These are phyloP conservation scores for Palythoa heliodiscus DNA, from an alignment of 92 coral and sea anemone species.

Conservation along the genomic window DNA sequence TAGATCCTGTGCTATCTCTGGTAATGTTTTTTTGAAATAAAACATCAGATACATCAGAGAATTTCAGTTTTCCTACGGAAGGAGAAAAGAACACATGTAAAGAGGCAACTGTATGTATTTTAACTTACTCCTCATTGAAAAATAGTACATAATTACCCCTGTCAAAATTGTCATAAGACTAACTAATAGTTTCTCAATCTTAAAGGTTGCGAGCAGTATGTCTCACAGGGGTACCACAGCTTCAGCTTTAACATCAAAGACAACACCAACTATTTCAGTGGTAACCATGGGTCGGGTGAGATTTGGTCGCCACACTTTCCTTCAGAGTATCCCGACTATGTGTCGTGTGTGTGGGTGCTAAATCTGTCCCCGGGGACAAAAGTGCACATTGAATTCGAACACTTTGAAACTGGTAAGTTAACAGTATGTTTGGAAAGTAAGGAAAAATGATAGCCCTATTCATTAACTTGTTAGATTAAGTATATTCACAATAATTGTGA, in stretches of 20 bases:
- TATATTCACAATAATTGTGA: too few species aligned
- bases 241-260: neutral
- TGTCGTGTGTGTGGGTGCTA: constrained; percentile 77
- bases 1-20: too few species aligned
- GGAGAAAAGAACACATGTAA: too few species aligned
- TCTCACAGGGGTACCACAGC: neutral
- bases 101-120: too few species aligned
- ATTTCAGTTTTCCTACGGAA: too few species aligned
- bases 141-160: too few species aligned
- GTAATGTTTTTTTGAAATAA: too few species aligned
- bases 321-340: constrained; percentile 46
- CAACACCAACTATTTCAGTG: constrained; percentile 61
- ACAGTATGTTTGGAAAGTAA: neutral
- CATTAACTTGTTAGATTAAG: too few species aligned
- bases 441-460: too few species aligned
- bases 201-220: constrained; percentile 60
- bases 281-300: constrained; percentile 67
- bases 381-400: constrained; percentile 59
- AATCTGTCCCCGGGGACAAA: constrained; percentile 57
- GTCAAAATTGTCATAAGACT: neutral
- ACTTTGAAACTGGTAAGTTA: constrained; percentile 68
- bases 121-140: too few species aligned
- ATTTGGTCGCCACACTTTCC: constrained; percentile 76
- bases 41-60: too few species aligned
- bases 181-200: neutral